phyloP scores from a whole-genome alignment of 2,113 vertebrate species.

The Collichthys lucidus region DNA sequence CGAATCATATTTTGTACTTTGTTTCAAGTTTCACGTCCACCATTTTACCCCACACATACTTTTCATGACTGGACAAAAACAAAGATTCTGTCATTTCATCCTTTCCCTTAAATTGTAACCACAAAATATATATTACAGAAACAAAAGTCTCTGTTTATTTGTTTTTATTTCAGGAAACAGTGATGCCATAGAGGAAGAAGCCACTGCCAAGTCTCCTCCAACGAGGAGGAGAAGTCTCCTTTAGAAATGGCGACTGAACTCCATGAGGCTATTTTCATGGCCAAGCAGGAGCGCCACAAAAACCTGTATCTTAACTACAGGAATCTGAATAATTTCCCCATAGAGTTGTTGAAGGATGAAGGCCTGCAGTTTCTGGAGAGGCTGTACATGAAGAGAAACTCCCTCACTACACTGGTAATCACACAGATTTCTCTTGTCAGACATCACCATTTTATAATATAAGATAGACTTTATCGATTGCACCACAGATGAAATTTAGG shows the following conservation, averaged over 20 bases:
- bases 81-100: too few species aligned
- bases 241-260: conserved; percentile 92
- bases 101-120: too few species aligned
- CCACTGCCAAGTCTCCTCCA: background rate
- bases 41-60: too few species aligned
- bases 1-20: too few species aligned
- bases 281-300: conserved; percentile 96
- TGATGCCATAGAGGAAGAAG: conserved; percentile 43
- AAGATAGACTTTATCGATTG: too few species aligned
- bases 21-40: too few species aligned
- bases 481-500: too few species aligned
- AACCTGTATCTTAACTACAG: conserved; percentile 96
- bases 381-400: conserved; percentile 98
- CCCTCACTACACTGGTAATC: conserved; percentile 92
- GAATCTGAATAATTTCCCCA: conserved; percentile 92
- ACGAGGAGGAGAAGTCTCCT: background rate
- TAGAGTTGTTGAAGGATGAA: conserved; percentile 93
- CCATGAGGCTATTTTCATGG: conserved; percentile 92
- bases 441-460: background rate
- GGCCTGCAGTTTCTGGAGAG: conserved; percentile 95
- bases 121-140: background rate
- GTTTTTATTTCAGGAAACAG: conserved; percentile 17
- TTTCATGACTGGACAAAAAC: too few species aligned
- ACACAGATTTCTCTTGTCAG: background rate
- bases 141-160: background rate